A percentile compares a stretch with the other conserved stretches of the same genome.
Conservation (phyloP, 2,113 vertebrate species). For the Meriones unguiculatus region DNA sequence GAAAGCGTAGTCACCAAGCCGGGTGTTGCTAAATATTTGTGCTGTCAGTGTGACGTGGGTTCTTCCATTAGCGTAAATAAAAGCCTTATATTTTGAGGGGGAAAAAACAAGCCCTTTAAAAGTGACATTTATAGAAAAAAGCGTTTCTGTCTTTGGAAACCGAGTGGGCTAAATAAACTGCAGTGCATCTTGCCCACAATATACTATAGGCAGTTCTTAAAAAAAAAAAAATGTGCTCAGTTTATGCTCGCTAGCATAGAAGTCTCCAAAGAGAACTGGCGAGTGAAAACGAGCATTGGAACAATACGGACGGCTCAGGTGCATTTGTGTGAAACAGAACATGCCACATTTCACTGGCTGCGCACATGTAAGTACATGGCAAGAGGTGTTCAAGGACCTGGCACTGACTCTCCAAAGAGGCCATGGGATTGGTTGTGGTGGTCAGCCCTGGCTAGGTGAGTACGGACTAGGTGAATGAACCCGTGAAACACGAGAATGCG, state of each 20-base stretch:
- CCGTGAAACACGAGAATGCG: background rate
- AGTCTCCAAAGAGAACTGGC: slow-evolving; percentile 6
- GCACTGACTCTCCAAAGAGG: background rate
- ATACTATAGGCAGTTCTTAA: slow-evolving; percentile 8
- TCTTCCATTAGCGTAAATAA: slow-evolving; percentile 72
- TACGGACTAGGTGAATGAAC: too few relatives aligned
- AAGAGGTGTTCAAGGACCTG: background rate
- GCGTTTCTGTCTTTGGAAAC: slow-evolving; percentile 70
- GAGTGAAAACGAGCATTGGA: background rate
- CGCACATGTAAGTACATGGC: background rate
- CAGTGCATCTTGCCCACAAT: slow-evolving; percentile 15
- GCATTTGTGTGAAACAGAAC: background rate
- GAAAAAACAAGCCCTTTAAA: slow-evolving; percentile 35
- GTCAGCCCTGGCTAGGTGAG: background rate
- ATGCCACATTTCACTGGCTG: background rate
- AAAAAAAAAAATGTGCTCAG: background rate
- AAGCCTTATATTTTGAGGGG: slow-evolving; percentile 57
- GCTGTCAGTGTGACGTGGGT: slow-evolving; percentile 56
- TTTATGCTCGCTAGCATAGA: background rate
- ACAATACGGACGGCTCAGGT: background rate
- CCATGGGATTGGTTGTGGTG: background rate
- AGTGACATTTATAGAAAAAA: slow-evolving; percentile 70
- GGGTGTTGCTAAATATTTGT: slow-evolving; percentile 71
- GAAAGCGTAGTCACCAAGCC: slow-evolving; percentile 54
- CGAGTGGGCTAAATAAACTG: slow-evolving; percentile 45